Base-by-base conservation (phyloP, 23 tunicate species). In the Diplosoma virens region DNA sequence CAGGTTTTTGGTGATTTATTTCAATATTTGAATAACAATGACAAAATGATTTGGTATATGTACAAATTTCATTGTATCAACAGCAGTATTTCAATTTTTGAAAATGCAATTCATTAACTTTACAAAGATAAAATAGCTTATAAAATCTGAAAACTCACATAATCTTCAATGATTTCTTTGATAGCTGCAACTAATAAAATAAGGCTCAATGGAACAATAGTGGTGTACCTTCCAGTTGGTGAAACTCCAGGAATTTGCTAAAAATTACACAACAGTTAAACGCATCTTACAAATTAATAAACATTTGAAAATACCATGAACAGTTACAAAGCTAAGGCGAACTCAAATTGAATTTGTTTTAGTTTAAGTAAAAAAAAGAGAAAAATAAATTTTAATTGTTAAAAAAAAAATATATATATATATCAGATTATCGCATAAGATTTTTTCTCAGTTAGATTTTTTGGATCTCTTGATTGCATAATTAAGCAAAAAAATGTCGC, bases 211-310 rank as follows among this genome's bases (percentile, higher is more conserved):
- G 99, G 99, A n/a, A 91, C 96, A 31, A 95, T 71, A 3, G 99
- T 95, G 32, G 99, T 95, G 78, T 32, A 89, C 56, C 78, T 70
- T 23, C 99, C 99, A 1, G 99, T 95, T 0, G 99, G 99, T 1
- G 99, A 95, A 54, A 95, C 94, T 58, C 89, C 95, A 46, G 99
- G 99, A 71, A 95, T 81, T 89, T 95, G 99, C 93, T 95, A 81
- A 32, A 80, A 63, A 61, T 41, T 41, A 9, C 14, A 9, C 9
- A 7, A 41, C 9, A 41, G 50, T 14, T 7, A 41, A 14, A 9
- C 50, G 50, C 50, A 7, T 9, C 50, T 41, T 41, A 41, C 11
- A 41, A 9, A 7, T 9, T 14, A 41, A 7, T 7, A 9, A 14
- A 14, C 50, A 41, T 9, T 41, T 41, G 50, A 7, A 7, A 41